Conservation (phyloP, 2,113 vertebrate genomes). For the Microcebus lehilahytsara region DNA sequence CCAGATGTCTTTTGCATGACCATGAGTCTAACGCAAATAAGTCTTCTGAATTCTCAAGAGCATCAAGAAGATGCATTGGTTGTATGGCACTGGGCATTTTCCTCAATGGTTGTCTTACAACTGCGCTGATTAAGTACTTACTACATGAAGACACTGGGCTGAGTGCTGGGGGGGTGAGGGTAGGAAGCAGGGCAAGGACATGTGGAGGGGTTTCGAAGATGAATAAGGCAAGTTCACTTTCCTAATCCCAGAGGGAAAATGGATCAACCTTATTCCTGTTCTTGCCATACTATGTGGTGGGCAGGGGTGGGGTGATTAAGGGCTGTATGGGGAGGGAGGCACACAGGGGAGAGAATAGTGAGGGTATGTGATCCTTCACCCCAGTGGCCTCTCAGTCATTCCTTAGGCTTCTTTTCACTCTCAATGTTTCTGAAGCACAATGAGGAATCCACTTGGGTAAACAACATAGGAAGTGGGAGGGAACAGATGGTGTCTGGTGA, state of each 20-base stretch:
- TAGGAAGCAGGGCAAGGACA: background rate
- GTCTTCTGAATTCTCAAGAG: background rate
- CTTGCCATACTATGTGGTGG: background rate
- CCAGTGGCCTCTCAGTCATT: background rate
- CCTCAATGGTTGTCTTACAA: background rate
- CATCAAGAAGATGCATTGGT: background rate
- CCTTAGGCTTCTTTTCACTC: background rate
- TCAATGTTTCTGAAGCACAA: background rate
- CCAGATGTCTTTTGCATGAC: background rate
- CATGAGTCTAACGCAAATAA: background rate
- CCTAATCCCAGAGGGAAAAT: background rate
- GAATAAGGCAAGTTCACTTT: background rate
- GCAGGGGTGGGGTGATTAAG: background rate
- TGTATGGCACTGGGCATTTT: background rate
- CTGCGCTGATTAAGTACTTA: background rate
- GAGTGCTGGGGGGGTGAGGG: background rate
- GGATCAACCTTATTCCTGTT: background rate
- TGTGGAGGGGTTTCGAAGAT: background rate
- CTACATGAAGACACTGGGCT: background rate
- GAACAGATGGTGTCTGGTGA: background rate
- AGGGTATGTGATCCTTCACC: background rate
- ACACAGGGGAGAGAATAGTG: background rate
- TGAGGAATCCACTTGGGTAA: background rate
- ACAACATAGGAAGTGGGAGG: background rate
- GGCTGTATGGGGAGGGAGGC: background rate